phyloP scores from a whole-genome alignment of 2,888 invertebrate species.

The Conistra vaccinii region DNA sequence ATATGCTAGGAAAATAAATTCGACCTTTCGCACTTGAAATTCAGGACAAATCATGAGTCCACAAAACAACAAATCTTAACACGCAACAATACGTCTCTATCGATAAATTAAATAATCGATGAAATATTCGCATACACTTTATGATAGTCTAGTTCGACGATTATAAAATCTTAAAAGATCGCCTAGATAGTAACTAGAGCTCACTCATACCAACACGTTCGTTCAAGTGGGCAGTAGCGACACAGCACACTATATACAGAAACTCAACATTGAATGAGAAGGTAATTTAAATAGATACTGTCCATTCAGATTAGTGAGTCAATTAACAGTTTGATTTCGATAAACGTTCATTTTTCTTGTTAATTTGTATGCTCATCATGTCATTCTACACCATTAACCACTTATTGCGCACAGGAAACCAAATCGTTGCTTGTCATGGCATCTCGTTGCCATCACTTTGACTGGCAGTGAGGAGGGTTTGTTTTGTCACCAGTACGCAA shows the following conservation, averaged over 20 bases:
- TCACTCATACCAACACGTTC: conserved; percentile 65
- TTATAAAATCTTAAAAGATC: conserved; percentile 70
- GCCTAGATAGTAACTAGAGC: conserved; percentile 69
- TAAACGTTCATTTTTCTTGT: conserved; percentile 44
- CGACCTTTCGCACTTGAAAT: conserved; percentile 51
- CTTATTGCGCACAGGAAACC: conserved; percentile 20
- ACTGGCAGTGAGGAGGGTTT: conserved; percentile 23
- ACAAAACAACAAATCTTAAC: conserved; percentile 73
- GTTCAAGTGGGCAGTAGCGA: conserved; percentile 58
- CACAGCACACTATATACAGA: conserved; percentile 65
- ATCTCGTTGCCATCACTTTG: not conserved
- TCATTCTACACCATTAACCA: conserved; percentile 13
- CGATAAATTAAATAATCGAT: conserved; percentile 71
- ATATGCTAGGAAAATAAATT: conserved; percentile 62
- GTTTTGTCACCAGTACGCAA: conserved; percentile 18
- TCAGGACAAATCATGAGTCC: conserved; percentile 54
- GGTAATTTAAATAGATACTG: conserved; percentile 16
- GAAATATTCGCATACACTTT: conserved; percentile 72
- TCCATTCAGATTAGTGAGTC: conserved; percentile 19
- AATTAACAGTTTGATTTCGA: conserved; percentile 31
- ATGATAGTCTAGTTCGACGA: conserved; percentile 75
- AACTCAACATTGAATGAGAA: conserved; percentile 46
- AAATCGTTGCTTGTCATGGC: conserved; percentile 12
- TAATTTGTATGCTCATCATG: conserved; percentile 12
- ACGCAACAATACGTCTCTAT: conserved; percentile 73